Base-by-base conservation (phyloP, 2,797 vertebrate species). In the Podarcis lilfordi region DNA sequence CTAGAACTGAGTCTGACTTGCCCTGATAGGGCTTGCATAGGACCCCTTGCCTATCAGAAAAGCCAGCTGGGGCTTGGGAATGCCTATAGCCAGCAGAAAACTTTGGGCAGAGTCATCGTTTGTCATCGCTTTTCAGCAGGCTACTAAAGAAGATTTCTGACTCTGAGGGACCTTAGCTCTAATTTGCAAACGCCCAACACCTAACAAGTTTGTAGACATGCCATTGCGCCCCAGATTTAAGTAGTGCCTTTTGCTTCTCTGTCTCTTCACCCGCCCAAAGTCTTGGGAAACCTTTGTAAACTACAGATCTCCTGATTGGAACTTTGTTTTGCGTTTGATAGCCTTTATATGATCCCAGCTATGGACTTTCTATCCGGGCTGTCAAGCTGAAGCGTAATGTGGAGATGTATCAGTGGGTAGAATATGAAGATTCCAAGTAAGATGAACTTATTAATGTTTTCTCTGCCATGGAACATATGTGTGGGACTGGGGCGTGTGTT, bases 331-430 rank as follows among this genome's bases (percentile, higher is more conserved):
- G 61, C 69, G 74, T 90, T 95, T 86, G 15, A 61, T 85, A 99
- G 99, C 98, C 98, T 59, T 96, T 99, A 71, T 96, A 98, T 95
- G 99, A 99, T 92, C 98, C 99, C 43, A 98, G 99, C 97, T 99
- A 99, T 79, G 97, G 96, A 27, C 97, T 99, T 86, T 94, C 94
- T 74, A 96, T 99, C 86, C 97, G 97, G 7, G 98, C 98, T 0
- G 98, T 98, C 95, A 99, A 99, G 92, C 96, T 99, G 87, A 97
- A 97, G 91, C 98, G 99, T 80, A 95, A 97, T 0, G 99, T 99
- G 94, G 99, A 99, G 96, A 99, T 99, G 99, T 99, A 98, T 93
- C 99, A 99, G 89, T 99, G 99, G 99, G 98, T 99, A 88, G 99
- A 99, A 90, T 96, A 97, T 40, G 97, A 95, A 35, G 98, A 99